Evolutionary conservation across 2,888 invertebrate genomes (phyloP).

Genomic region (Physocephala rufipes): DNA sequence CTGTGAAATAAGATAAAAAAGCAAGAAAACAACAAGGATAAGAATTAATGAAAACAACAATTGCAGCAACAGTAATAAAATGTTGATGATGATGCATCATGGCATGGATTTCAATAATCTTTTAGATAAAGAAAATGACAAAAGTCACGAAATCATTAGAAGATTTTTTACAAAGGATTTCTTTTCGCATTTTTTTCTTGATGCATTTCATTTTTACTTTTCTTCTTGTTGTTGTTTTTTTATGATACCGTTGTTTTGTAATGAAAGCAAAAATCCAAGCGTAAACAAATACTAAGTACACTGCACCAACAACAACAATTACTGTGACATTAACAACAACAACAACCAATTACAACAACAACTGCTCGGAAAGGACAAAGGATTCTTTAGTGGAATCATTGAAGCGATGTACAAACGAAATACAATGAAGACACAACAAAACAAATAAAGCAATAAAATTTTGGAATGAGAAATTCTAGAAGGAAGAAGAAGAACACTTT

Average conservation of each 20-base stretch:
- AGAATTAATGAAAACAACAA: too few species aligned
- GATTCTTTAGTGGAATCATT: conserved; percentile 33
- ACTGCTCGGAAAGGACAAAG: conserved; percentile 30
- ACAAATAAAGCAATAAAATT: conserved; percentile 5
- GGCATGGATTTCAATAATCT: conserved; percentile 37
- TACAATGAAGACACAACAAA: not conserved
- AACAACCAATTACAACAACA: conserved; percentile 19
- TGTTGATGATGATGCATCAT: conserved; percentile 7
- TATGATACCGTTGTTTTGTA: conserved; percentile 20
- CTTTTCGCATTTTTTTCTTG: conserved; percentile 7
- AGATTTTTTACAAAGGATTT: conserved; percentile 21
- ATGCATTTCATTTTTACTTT: not conserved
- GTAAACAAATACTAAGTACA: conserved; percentile 37
- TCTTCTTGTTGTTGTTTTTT: not conserved
- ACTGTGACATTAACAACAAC: conserved; percentile 17
- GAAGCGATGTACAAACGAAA: conserved; percentile 38
- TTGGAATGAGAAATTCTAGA: not conserved
- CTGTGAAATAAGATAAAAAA: too few species aligned
- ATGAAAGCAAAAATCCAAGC: conserved; percentile 38
- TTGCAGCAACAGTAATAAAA: conserved; percentile 6
- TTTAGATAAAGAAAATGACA: conserved; percentile 35
- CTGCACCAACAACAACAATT: conserved; percentile 21
- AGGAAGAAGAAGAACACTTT: too few species aligned
- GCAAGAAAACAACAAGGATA: too few species aligned
- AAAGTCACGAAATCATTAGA: conserved; percentile 39